These are phyloP conservation scores for Craterocephalus amniculus DNA, from an alignment of 2,797 vertebrate species.

Conservation along the genomic window DNA sequence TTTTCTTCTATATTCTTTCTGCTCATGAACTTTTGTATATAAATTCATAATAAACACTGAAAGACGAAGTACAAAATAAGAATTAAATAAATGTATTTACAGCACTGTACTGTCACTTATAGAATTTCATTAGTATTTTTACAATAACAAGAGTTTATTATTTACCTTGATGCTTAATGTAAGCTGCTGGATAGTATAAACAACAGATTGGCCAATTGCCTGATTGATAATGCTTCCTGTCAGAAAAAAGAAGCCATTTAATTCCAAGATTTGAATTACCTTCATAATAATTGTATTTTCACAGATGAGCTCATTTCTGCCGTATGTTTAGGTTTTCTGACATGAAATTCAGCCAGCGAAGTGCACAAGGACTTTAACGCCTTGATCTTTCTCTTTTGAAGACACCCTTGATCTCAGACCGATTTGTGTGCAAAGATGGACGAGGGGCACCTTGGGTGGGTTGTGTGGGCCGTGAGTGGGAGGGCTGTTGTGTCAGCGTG, in stretches of 20 bases:
- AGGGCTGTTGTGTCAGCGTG: constrained; percentile 76
- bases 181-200: constrained; percentile 3
- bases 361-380: constrained; percentile 67
- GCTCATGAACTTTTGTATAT: no score
- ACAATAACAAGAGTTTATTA: not conserved
- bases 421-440: constrained; percentile 71
- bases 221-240: constrained; percentile 42
- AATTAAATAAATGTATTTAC: not conserved
- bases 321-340: constrained; percentile 37
- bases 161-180: not conserved
- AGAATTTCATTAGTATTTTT: not conserved
- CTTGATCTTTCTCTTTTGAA: constrained; percentile 42
- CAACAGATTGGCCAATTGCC: constrained; percentile 10
- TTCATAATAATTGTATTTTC: no score
- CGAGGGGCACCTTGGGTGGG: constrained; percentile 76
- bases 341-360: constrained; percentile 59
- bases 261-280: no score
- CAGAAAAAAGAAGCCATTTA: no score
- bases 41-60: no score
- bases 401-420: constrained; percentile 60
- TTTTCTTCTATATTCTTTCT: constrained; percentile 24
- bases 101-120: not conserved
- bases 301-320: constrained; percentile 30
- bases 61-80: not conserved
- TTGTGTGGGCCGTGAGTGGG: constrained; percentile 50